Conservation (phyloP, 2,797 vertebrate species). For the Gymnothorax javanicus region DNA sequence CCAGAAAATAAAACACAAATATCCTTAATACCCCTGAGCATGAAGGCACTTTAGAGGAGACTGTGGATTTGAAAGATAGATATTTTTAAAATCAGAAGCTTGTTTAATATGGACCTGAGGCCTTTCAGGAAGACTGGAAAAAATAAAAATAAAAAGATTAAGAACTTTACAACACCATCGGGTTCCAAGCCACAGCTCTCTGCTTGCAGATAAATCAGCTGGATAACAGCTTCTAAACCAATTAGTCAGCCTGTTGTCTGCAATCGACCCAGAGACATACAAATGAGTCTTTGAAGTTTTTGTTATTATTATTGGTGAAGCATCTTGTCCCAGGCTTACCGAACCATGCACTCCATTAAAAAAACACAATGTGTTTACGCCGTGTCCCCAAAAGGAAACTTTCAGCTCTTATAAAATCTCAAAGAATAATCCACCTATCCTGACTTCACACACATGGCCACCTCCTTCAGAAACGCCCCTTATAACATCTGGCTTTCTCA, state of each 20-base stretch:
- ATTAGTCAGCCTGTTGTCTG: neutral
- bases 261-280: neutral
- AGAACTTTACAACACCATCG: neutral
- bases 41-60: neutral
- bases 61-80: neutral
- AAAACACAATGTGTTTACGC: neutral
- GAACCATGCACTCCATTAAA: neutral
- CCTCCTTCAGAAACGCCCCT: neutral
- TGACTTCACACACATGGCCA: neutral
- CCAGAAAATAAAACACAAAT: neutral
- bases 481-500: neutral
- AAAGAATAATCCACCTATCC: neutral
- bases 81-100: neutral
- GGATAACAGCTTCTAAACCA: neutral
- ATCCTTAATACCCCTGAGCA: neutral
- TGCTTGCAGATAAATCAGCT: neutral
- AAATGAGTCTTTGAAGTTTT: neutral
- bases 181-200: neutral
- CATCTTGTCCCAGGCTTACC: neutral
- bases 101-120: neutral
- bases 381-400: neutral
- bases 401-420: neutral
- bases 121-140: neutral
- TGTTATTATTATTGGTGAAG: neutral
- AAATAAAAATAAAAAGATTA: neutral